Evolutionary conservation across 2,113 vertebrate species (phyloP).

Genomic region (Nycticorax nycticorax): DNA sequence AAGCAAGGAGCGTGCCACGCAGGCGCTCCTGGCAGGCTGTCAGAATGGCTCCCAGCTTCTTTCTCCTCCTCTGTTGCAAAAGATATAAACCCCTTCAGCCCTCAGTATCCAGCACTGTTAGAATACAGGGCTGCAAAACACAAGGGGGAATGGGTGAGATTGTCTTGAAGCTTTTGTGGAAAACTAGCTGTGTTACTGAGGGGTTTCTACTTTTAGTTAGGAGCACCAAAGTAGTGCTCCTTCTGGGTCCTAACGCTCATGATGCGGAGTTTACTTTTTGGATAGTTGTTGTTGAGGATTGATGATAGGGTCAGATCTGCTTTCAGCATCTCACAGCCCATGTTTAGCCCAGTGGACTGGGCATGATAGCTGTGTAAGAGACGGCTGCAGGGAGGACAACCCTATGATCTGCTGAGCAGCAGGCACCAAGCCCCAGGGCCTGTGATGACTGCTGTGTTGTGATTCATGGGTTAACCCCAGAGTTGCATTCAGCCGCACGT

Average conservation of each 20-base stretch:
- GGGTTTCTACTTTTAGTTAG: not conserved
- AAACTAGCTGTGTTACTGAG: not conserved
- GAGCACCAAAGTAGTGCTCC: not conserved
- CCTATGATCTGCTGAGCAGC: not conserved
- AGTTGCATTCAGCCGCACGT: not conserved
- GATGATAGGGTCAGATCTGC: not conserved
- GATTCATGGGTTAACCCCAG: not conserved
- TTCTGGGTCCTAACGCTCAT: not conserved
- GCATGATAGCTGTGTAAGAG: not conserved
- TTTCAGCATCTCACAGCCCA: not conserved
- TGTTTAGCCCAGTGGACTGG: not conserved
- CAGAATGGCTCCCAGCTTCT: not conserved
- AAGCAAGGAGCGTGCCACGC: not conserved
- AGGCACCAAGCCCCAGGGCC: not conserved
- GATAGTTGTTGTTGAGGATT: not conserved
- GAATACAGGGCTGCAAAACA: not conserved
- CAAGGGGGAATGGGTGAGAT: not conserved
- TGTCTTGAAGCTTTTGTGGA: not conserved
- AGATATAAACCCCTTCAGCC: not conserved
- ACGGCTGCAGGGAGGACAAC: not conserved
- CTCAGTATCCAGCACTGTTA: not conserved
- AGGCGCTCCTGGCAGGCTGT: not conserved
- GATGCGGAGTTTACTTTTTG: not conserved
- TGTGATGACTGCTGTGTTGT: not conserved
- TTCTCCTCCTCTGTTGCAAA: not conserved